Base-by-base conservation (phyloP, 2,888 invertebrate species). In the Acrobasis suavella region DNA sequence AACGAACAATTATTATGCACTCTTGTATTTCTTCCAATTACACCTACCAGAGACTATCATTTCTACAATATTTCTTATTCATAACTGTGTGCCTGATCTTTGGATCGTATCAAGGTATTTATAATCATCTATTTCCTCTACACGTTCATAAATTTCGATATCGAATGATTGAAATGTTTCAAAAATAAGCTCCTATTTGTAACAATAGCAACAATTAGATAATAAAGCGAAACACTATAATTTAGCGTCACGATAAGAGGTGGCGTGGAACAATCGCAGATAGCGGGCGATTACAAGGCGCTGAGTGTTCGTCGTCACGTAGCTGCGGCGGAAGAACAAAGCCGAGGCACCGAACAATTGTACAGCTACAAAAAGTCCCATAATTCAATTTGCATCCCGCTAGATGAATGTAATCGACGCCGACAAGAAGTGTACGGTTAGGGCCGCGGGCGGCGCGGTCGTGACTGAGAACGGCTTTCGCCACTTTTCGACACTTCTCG, bases 371-470 rank as follows among this genome's bases (percentile, higher is more conserved):
- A 91, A 90, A 90, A 91, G 88, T 91, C 89, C 81, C 91, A 91
- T 92, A 91, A 92, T 91, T 91, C 88, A 91, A 92, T 92, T 91
- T 92, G 91, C 92, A 91, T 92, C 86, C 85, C 85, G 89, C 90
- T 90, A 91, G 89, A 90, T 83, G 85, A 84, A 82, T 82, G 83
- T 86, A 86, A 86, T 88, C 80, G 84, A 81, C 74, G 79, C 49
- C 64, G 71, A 74, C 72, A 83, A 85, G 83, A 85, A 83, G 80
- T 79, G 85, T 86, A 85, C 83, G 82, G 83, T 81, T 83, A 79
- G 74, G 72, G 71, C 86, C 87, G 87, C 84, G 86, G 77, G 32
- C 32, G 85, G 87, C 85, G 80, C 69, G 50, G 72, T 71, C 77
- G 76, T 73, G 81, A 77, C 69, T 87, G 88, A 87, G 89, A 89